Evolutionary conservation across 2,797 vertebrate species (phyloP), one percentile per base, ranked within the genome.

Genomic region (Pangasius mekongensis): DNA sequence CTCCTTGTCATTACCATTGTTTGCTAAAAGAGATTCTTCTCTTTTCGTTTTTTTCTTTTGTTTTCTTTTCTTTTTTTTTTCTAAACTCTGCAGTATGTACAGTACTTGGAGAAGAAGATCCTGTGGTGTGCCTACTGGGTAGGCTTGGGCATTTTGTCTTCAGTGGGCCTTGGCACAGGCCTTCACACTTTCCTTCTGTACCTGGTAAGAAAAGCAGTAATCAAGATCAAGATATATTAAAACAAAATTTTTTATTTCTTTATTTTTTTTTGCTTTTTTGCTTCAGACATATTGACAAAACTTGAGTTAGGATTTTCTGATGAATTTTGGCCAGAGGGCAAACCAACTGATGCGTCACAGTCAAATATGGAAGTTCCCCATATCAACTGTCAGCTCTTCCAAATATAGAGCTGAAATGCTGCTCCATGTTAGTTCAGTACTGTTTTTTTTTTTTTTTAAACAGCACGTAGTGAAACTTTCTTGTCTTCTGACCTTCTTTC

Each of bases 71-170:
- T 16, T 54, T 77, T 39, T 4, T n/a, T 27, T 58, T 30, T 33
- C 86, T 83, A 1, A 1, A 56, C 10, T 90, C 84, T 91, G 36
- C 93, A 99, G 99, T 98, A 98, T 95, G 98, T 99, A 88, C 94
- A 91, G 86, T 97, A 97, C 93, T 94, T 97, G 94, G 98, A 99
- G 94, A 98, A 97, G 90, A 98, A 95, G 92, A 95, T 98, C 92
- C 96, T 99, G 74, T 98, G 98, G 97, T 99, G 98, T 96, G 97
- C 97, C 95, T 99, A 99, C 96, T 99, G 99, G 99, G 97, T 99
- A 95, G 98, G 98, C 94, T 93, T 99, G 93, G 99, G 99, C 87
- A 98, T 99, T 93, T 95, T 99, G 91, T 99, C 99, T 85, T 99
- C 99, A 56, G 98, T 99, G 49, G 98, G 99, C 84, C 98, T 99